Percentiles rank a stretch among this genome's conserved stretches.
Evolutionary conservation across 2,797 vertebrate genomes (phyloP).

Genomic region (Lemur catta): DNA sequence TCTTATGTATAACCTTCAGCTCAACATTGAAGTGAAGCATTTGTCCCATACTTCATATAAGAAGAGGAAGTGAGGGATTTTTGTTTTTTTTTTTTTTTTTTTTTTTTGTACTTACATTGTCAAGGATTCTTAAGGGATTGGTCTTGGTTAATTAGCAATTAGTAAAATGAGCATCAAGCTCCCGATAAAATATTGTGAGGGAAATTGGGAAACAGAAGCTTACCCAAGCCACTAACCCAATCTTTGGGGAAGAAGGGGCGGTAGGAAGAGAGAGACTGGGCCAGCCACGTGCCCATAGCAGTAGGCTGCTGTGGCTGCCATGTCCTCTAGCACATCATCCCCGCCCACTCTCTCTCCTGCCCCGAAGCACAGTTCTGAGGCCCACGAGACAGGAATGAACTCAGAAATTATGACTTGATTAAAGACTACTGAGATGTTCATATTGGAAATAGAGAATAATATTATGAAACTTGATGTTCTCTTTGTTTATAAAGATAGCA

Average conservation of each 20-base stretch:
- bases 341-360: neutral
- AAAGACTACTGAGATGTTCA: constrained; percentile 60
- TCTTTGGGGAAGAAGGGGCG: constrained; percentile 51
- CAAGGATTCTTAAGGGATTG: constrained; percentile 70
- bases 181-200: constrained; percentile 74
- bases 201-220: constrained; percentile 72
- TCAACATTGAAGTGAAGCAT: constrained; percentile 67
- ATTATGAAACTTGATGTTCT: constrained; percentile 37
- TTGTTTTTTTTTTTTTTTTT: neutral
- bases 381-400: constrained; percentile 50
- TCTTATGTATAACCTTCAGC: constrained; percentile 75
- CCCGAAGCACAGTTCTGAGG: neutral
- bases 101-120: constrained; percentile 69
- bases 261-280: constrained; percentile 41
- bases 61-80: neutral
- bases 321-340: constrained; percentile 39
- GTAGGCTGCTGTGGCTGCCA: neutral
- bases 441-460: constrained; percentile 56
- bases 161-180: constrained; percentile 71
- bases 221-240: constrained; percentile 65
- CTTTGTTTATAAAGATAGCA: constrained; percentile 42
- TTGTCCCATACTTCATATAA: constrained; percentile 9
- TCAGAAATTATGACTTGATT: constrained; percentile 65
- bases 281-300: neutral
- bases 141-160: constrained; percentile 77